Base-by-base conservation (phyloP, 2,888 invertebrate species). In the Lithophane semibrunnea region DNA sequence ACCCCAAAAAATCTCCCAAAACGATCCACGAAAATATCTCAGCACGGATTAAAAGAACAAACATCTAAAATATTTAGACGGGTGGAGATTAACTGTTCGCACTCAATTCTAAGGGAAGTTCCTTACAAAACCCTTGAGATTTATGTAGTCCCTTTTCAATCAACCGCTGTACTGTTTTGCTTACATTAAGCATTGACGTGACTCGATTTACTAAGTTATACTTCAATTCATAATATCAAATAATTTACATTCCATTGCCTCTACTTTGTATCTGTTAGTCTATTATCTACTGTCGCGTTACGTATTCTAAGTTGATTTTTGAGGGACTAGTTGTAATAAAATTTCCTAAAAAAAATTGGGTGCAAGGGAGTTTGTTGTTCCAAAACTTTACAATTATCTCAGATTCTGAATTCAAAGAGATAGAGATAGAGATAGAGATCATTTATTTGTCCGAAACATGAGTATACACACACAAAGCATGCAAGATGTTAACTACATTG, bases 141-240 rank as follows among this genome's bases (percentile, higher is more conserved):
- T 89, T 86, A 79, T 86, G 85, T 90, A 89, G 89, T 90, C 88
- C 89, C 86, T 75, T 84, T 89, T 87, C 90, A 91, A 90, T 91
- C 90, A 89, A 80, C 49, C 54, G 82, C 75, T 79, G 77, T 73
- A 83, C 72, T 80, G 79, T 81, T 85, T 88, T 89, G 88, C 88
- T 90, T 90, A 90, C 88, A 92, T 91, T 91, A 90, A 83, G 79
- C 79, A 84, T 77, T 88, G 88, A 90, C 90, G 86, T 88, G 86
- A 87, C 83, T 88, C 73, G 73, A 65, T 71, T 83, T 73, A 52
- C 61, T 63, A 56, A 73, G 21, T 73, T 70, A 24, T 21, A 64
- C 18, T 29, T 60, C 9, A 18, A 60, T 60, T 49, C 13, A 70
- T 60, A 79, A 58, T 71, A 56, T 29, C 12, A 24, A n/a, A 44